A percentile compares a stretch with the other conserved stretches of the same genome.
Conservation (phyloP, 2,113 vertebrate genomes). For the Panthera leo region DNA sequence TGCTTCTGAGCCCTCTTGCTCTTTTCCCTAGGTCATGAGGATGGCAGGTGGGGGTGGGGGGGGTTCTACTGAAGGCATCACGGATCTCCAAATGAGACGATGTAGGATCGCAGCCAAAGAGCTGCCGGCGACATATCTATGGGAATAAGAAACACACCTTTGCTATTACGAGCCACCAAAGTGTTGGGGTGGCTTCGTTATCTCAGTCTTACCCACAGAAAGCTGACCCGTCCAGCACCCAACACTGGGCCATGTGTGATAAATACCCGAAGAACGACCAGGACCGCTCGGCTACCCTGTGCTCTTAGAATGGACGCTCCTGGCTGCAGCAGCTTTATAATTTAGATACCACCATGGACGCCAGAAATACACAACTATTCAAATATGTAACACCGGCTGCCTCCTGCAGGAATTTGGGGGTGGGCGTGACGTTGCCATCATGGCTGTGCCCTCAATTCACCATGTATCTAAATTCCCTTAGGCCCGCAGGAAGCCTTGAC, state of each 20-base stretch:
- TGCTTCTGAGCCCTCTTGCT: background rate
- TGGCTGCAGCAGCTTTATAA: background rate
- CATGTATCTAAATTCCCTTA: background rate
- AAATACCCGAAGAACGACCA: background rate
- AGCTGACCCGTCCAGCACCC: background rate
- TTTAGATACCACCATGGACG: background rate
- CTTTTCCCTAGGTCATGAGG: background rate
- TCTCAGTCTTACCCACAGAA: background rate
- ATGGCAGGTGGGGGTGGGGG: too few relatives aligned
- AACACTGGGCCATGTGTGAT: too few relatives aligned
- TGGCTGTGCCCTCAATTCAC: background rate
- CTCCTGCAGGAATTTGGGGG: background rate
- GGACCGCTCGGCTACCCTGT: background rate
- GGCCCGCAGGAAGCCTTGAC: background rate
- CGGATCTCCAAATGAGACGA: background rate
- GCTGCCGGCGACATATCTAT: too few relatives aligned
- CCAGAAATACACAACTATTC: background rate
- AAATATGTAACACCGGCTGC: background rate
- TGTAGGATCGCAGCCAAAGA: background rate
- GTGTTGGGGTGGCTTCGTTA: background rate
- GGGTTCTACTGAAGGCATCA: background rate
- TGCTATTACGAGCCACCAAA: background rate
- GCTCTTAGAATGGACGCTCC: background rate
- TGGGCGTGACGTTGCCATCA: fast-evolving
- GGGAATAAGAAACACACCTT: background rate